Conservation (phyloP, 1,140 invertebrate genomes). For the Gryllus bimaculatus region DNA sequence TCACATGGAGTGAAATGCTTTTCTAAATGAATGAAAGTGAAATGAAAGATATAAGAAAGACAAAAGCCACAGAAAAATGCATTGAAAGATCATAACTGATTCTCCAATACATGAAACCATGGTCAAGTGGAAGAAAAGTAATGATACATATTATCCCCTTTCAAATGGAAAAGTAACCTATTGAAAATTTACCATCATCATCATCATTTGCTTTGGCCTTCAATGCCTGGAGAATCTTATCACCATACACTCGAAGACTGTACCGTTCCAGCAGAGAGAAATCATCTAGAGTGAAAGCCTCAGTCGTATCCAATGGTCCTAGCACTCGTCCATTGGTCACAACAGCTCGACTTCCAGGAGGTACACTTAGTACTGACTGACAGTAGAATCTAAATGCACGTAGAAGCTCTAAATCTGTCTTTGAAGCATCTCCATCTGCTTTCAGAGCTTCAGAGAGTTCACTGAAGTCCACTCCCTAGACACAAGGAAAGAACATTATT, state of each 20-base stretch:
- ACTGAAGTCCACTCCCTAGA: slow-evolving; percentile 9
- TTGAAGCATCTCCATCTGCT: background rate
- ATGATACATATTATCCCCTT: too few relatives aligned
- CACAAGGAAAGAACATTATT: background rate
- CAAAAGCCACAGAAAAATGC: too few relatives aligned
- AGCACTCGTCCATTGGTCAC: slow-evolving; percentile 85
- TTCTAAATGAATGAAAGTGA: too few relatives aligned
- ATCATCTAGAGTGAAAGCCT: slow-evolving; percentile 83
- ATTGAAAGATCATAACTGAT: too few relatives aligned
- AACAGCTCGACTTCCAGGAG: slow-evolving; percentile 50
- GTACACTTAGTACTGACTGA: slow-evolving; percentile 43
- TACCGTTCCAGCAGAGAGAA: slow-evolving; percentile 79
- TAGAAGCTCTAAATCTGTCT: background rate
- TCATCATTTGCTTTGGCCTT: slow-evolving; percentile 35
- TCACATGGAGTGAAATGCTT: too few relatives aligned
- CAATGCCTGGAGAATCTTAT: slow-evolving; percentile 63
- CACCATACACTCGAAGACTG: slow-evolving; percentile 60
- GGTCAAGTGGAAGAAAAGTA: too few relatives aligned
- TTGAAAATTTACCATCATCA: slow-evolving; percentile 12
- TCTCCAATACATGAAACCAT: too few relatives aligned
- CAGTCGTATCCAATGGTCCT: slow-evolving; percentile 67
- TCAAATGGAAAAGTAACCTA: too few relatives aligned
- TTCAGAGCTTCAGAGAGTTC: background rate
- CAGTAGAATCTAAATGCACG: slow-evolving; percentile 46
- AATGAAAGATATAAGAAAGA: too few relatives aligned